These are phyloP conservation scores for Dicentrarchus labrax DNA, from an alignment of 2,113 vertebrate species.

Conservation along the genomic window DNA sequence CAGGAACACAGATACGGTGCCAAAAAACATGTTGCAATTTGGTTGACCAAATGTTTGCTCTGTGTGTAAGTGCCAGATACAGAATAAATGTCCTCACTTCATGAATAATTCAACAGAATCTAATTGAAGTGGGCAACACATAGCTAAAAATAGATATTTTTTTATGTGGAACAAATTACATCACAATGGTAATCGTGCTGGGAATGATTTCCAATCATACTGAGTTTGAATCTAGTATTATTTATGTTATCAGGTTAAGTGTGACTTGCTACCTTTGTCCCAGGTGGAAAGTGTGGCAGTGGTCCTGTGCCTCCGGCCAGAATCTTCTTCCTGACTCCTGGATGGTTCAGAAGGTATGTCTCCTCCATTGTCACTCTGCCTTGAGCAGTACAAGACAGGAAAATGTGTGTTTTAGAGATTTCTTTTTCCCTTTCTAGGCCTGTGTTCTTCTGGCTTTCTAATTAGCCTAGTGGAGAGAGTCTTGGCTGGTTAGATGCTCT, in stretches of 20 bases:
- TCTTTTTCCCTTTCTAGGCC: conserved; percentile 9
- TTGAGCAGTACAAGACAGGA: conserved; percentile 1
- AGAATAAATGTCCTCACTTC: conserved; percentile 51
- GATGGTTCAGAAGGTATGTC: conserved; percentile 85
- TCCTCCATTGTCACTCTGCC: conserved; percentile 84
- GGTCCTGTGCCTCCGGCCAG: conserved; percentile 87
- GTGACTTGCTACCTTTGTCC: conserved; percentile 87
- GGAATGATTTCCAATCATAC: neutral
- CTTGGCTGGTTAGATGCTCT: conserved; percentile 77
- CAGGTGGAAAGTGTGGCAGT: conserved; percentile 86
- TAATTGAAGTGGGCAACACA: conserved; percentile 62
- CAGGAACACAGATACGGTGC: conserved; percentile 53
- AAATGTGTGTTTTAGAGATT: conserved; percentile 26
- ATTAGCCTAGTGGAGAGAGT: conserved; percentile 66
- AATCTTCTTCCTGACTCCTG: conserved; percentile 90
- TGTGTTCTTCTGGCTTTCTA: conserved; percentile 54
- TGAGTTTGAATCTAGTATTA: neutral
- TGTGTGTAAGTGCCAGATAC: conserved; percentile 62
- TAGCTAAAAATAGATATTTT: conserved; percentile 46
- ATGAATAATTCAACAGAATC: conserved; percentile 71
- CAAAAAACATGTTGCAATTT: conserved; percentile 74
- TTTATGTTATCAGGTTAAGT: conserved; percentile 6
- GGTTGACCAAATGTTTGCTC: conserved; percentile 78
- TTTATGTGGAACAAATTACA: conserved; percentile 18
- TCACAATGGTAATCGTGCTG: conserved; percentile 15